Evolutionary conservation across 2,113 vertebrate genomes (phyloP), one percentile per base, ranked within the genome.

Genomic region (Halichoeres trimaculatus): DNA sequence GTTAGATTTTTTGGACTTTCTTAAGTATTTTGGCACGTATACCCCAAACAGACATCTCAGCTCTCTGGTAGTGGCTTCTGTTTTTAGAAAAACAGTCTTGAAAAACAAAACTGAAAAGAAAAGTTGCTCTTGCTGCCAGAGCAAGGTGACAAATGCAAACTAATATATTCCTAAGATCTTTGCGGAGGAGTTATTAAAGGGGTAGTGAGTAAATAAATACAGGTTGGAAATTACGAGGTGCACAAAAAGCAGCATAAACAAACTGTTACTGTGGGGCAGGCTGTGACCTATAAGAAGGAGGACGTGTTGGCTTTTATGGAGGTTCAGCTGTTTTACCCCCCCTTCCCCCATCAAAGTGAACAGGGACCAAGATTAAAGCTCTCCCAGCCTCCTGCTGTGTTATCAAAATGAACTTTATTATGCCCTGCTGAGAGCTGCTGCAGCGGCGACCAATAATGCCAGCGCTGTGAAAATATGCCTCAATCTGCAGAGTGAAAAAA

Each of bases 341-440:
- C 52, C 41, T 79, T 6, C 23, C 52, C 41, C 81, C 55, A 72
- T 84, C 64, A 68, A 66, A 47, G 55, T 43, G 26, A 87, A 64
- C 74, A 52, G 64, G 65, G 76, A 81, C 65, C 68, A 58, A 85
- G 84, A 90, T 87, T 81, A 89, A 86, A 88, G 87, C 86, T 61
- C 26, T 67, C 48, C 47, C 50, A 62, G 58, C 48, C 79, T 70
- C 82, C 81, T 79, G 88, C 86, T 74, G 88, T 53, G 83, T 82
- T 88, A 89, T 91, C 86, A 90, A 81, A 90, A 89, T 84, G 60
- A 90, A 86, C 80, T 86, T 90, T 86, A 88, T 89, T 79, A 80
- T 57, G 64, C 80, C 85, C 78, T 10, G 83, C 79, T 83, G 84
- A 80, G 84, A 78, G 71, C 75, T 67, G 82, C 76, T 66, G 83